These are phyloP conservation scores for Plebejus argus DNA, from an alignment of 2,888 invertebrate species.

Conservation along the genomic window DNA sequence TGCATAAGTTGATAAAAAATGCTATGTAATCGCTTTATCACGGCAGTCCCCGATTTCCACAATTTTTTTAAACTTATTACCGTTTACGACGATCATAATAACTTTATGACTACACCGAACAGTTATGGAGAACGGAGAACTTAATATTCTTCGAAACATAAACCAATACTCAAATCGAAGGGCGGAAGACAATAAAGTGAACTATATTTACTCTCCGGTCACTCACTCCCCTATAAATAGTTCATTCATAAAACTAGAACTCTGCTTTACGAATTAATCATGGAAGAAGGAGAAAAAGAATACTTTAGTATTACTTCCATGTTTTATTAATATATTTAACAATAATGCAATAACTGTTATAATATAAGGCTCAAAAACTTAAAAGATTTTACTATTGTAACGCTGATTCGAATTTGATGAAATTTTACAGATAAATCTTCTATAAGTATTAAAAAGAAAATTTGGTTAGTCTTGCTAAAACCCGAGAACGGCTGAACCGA, in stretches of 20 bases:
- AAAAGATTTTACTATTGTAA: too few species aligned
- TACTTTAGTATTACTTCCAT: background rate
- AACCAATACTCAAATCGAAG: slow-evolving; percentile 2
- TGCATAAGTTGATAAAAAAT: too few species aligned
- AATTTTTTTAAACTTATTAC: background rate
- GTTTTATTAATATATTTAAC: background rate
- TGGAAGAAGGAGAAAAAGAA: background rate
- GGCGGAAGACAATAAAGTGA: slow-evolving; percentile 18
- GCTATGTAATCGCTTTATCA: too few species aligned
- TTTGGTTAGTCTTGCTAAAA: too few species aligned
- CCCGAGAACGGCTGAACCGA: too few species aligned
- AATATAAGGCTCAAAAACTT: too few species aligned
- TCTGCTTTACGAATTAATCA: background rate
- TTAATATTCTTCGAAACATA: background rate
- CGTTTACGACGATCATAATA: background rate
- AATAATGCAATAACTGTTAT: too few species aligned
- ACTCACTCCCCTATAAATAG: slow-evolving; percentile 10
- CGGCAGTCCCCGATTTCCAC: too few species aligned
- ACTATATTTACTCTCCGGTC: slow-evolving; percentile 13
- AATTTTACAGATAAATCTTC: too few species aligned
- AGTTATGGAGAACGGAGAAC: background rate
- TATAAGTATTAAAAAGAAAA: too few species aligned
- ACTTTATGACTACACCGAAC: background rate
- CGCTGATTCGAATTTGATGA: too few species aligned
- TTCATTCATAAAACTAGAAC: background rate